Conservation (phyloP, 1,140 invertebrate species). For the Procambarus clarkii region DNA sequence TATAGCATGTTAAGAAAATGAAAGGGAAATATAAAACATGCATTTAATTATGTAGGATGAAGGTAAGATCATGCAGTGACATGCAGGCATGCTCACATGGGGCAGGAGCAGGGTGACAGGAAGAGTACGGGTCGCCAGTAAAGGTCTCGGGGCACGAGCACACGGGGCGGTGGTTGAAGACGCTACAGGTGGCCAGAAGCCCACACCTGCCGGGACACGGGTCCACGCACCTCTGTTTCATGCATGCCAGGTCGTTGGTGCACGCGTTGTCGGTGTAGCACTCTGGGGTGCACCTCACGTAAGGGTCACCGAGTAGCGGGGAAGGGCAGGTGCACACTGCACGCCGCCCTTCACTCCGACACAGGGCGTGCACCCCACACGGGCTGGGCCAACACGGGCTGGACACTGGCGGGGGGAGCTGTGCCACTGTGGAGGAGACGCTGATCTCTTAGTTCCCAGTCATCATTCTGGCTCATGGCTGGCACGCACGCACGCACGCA, state of each 20-base stretch:
- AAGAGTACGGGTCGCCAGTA: constrained; percentile 85
- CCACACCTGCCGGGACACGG: constrained; percentile 80
- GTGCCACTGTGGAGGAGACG: constrained; percentile 19
- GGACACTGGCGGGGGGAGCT: neutral
- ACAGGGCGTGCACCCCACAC: constrained; percentile 79
- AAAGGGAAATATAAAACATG: neutral
- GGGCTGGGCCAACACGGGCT: constrained; percentile 77
- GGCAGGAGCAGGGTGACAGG: constrained; percentile 81
- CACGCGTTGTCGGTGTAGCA: constrained; percentile 80
- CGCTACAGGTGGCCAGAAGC: constrained; percentile 82
- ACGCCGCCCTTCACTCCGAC: constrained; percentile 73
- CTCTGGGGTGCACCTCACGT: constrained; percentile 74
- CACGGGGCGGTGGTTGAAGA: constrained; percentile 84
- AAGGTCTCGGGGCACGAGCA: constrained; percentile 83
- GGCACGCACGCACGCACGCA: neutral
- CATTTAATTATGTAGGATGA: constrained; percentile 2
- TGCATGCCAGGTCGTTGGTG: constrained; percentile 82
- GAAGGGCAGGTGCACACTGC: constrained; percentile 83
- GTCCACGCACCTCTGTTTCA: constrained; percentile 79
- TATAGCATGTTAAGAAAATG: neutral
- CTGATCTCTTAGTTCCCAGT: constrained; percentile 7
- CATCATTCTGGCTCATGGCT: too few species aligned
- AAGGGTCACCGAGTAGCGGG: constrained; percentile 75
- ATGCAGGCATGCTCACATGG: constrained; percentile 87
- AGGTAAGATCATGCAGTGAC: constrained; percentile 75